phyloP scores from a whole-genome alignment of 2,888 invertebrate genomes.

The Harpagoxenus sublaevis region DNA sequence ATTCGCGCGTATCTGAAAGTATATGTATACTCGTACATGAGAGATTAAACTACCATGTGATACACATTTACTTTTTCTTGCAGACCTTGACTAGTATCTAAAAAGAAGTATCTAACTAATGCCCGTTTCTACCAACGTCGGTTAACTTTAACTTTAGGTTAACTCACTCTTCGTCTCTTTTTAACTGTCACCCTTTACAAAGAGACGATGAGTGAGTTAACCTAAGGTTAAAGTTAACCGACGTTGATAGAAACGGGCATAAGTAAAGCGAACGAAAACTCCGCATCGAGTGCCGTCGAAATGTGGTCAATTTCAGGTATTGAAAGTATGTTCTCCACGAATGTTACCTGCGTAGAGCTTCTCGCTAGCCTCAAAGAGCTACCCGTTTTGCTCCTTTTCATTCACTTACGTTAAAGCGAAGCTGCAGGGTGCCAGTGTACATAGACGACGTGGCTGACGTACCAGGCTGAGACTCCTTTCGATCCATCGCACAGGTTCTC shows the following conservation, averaged over 20 bases:
- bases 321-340: not conserved
- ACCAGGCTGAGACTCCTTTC: slow-evolving; percentile 69
- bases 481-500: slow-evolving; percentile 73
- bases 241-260: too few species aligned
- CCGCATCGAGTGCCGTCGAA: slow-evolving; percentile 3
- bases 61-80: not conserved
- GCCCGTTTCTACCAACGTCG: too few species aligned
- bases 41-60: not conserved
- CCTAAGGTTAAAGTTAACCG: too few species aligned
- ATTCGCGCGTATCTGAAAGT: not conserved
- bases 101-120: not conserved
- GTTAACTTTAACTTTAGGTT: too few species aligned
- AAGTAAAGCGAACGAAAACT: not conserved
- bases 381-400: slow-evolving; percentile 54
- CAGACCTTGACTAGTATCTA: not conserved
- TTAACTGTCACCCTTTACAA: too few species aligned
- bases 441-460: slow-evolving; percentile 71
- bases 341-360: slow-evolving; percentile 11
- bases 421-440: slow-evolving; percentile 83
- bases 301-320: slow-evolving; percentile 40
- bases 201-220: too few species aligned
- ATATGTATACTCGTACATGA: not conserved
- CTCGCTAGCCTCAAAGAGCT: slow-evolving; percentile 20
- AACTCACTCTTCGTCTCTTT: too few species aligned
- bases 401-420: slow-evolving; percentile 85